These are phyloP conservation scores for Dolichomitus sp. DNA, from an alignment of 2,888 invertebrate species.

Conservation along the genomic window DNA sequence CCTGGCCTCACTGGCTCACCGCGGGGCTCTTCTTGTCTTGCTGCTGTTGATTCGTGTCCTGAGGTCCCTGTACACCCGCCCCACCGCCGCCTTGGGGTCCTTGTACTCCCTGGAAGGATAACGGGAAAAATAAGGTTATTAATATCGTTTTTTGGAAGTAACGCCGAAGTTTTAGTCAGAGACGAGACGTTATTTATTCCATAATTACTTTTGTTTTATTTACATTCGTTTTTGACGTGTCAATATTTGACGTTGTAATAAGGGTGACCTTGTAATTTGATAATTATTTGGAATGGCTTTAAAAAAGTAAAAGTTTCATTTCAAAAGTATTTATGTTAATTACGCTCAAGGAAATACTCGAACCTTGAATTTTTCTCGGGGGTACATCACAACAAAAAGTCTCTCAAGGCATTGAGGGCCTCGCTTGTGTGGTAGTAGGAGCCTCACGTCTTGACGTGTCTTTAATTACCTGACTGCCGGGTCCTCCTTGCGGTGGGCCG, in stretches of 20 bases:
- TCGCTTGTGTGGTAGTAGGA: conserved; percentile 43
- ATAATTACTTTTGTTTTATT: conserved; percentile 6
- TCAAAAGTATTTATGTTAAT: conserved; percentile 26
- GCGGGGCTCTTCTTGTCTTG: conserved; percentile 94
- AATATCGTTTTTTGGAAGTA: background rate
- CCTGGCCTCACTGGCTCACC: conserved; percentile 91
- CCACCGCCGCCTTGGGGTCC: conserved; percentile 85
- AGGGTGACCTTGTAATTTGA: background rate
- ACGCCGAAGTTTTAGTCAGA: background rate
- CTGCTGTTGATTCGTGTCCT: conserved; percentile 90
- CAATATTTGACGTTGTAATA: background rate
- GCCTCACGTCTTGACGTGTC: conserved; percentile 50
- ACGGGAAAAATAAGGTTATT: background rate
- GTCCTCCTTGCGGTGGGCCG: conserved; percentile 85
- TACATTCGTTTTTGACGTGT: background rate
- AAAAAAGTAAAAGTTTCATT: background rate
- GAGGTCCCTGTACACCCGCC: conserved; percentile 86
- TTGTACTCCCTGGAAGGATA: conserved; percentile 83
- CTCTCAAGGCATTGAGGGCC: conserved; percentile 43
- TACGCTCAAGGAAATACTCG: conserved; percentile 27
- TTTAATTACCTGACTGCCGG: conserved; percentile 83
- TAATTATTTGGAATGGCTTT: background rate
- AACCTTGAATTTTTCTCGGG: conserved; percentile 31
- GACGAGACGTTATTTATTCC: background rate
- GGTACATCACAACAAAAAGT: conserved; percentile 36